phyloP scores from a whole-genome alignment of 2,113 vertebrate genomes.

The Anhinga anhinga region DNA sequence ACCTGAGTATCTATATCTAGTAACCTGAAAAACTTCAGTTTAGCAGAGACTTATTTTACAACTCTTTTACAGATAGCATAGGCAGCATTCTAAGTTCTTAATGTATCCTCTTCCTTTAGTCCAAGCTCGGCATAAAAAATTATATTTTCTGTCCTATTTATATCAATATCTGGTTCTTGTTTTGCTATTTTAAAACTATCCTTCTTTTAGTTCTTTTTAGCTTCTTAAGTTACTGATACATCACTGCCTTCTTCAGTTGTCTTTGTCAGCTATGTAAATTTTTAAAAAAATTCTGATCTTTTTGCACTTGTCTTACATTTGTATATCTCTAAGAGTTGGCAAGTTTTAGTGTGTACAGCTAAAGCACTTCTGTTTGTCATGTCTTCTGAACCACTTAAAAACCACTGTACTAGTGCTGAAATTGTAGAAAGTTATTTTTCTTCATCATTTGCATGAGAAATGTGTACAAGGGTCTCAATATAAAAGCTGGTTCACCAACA shows the following conservation, averaged over 20 bases:
- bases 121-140: background rate
- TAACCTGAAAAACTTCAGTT: background rate
- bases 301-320: background rate
- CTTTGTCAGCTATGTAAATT: background rate
- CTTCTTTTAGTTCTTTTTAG: background rate
- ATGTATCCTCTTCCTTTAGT: background rate
- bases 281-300: background rate
- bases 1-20: background rate
- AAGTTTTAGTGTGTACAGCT: background rate
- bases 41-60: background rate
- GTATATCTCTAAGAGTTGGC: background rate
- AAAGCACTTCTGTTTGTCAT: background rate
- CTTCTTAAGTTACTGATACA: background rate
- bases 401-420: background rate
- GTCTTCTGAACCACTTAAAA: background rate
- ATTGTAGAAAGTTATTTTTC: background rate
- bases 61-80: background rate
- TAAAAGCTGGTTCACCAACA: background rate
- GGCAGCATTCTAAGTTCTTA: background rate
- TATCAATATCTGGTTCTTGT: accelerated
- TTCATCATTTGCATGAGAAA: background rate
- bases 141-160: background rate
- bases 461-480: background rate
- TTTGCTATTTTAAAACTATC: background rate
- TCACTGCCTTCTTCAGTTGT: background rate